These are phyloP conservation scores for Pammene fasciana DNA, from an alignment of 2,888 invertebrate species.

Conservation along the genomic window DNA sequence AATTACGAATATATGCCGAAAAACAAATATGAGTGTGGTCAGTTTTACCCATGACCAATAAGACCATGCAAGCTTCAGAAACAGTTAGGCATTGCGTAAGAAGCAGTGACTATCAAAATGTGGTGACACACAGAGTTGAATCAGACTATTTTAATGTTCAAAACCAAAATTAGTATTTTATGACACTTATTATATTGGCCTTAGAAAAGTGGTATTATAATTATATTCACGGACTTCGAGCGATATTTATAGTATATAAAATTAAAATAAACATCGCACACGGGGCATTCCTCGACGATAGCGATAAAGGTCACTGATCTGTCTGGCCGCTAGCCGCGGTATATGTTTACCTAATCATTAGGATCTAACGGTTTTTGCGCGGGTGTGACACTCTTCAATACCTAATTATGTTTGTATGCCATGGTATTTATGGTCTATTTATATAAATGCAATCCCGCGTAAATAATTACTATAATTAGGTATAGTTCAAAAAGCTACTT, in stretches of 20 bases:
- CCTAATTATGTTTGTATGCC: background rate
- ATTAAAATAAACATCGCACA: conserved; percentile 1
- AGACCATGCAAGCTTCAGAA: too few relatives aligned
- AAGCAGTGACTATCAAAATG: background rate
- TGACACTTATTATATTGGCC: background rate
- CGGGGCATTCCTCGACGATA: conserved; percentile 14
- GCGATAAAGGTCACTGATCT: conserved; percentile 20
- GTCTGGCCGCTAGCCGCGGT: conserved; percentile 3
- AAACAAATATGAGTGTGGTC: too few relatives aligned
- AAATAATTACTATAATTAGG: background rate
- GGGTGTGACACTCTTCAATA: background rate
- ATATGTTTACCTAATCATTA: conserved; percentile 5
- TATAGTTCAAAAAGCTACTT: background rate
- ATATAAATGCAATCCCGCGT: background rate
- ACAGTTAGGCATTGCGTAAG: background rate
- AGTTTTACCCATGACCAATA: too few relatives aligned
- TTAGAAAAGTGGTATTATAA: background rate
- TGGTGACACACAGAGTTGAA: conserved; percentile 4
- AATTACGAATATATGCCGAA: too few relatives aligned
- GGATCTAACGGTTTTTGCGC: conserved; percentile 5
- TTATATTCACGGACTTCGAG: background rate
- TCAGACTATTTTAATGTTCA: background rate
- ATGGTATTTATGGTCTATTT: background rate
- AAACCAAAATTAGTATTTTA: background rate
- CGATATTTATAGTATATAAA: conserved; percentile 2